Conservation (phyloP, 2,888 invertebrate genomes). For the Cinara cedri region DNA sequence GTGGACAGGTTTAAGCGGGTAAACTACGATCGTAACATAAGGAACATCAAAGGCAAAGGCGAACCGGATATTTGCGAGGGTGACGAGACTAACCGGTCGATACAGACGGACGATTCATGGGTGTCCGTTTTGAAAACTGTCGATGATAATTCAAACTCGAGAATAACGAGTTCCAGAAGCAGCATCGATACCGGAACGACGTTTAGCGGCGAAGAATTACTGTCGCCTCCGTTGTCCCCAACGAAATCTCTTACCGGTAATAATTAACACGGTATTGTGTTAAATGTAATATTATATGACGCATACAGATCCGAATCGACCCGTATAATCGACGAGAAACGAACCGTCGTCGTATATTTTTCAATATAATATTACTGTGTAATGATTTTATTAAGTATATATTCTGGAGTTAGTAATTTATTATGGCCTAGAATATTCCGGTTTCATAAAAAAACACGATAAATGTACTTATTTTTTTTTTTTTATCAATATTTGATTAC, state of each 20-base stretch:
- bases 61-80: slow-evolving; percentile 79
- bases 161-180: slow-evolving; percentile 67
- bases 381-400: neutral
- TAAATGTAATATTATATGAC: neutral
- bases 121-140: slow-evolving; percentile 71
- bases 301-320: neutral
- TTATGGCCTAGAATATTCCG: slow-evolving; percentile 42
- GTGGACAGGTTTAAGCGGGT: slow-evolving; percentile 84
- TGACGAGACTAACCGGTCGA: slow-evolving; percentile 76
- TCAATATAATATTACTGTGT: no score
- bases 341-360: neutral
- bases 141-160: slow-evolving; percentile 67
- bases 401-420: slow-evolving; percentile 47
- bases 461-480: no score
- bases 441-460: no score
- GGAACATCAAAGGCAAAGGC: slow-evolving; percentile 81
- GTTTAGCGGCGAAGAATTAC: slow-evolving; percentile 63
- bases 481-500: no score
- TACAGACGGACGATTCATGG: slow-evolving; percentile 81
- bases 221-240: slow-evolving; percentile 59
- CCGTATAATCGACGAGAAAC: neutral
- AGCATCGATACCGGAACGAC: slow-evolving; percentile 67
- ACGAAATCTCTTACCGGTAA: slow-evolving; percentile 54
- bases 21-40: slow-evolving; percentile 83
- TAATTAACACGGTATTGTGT: neutral